Evolutionary conservation across 2,113 vertebrate species (phyloP).

Genomic region (Puffinus mauretanicus): DNA sequence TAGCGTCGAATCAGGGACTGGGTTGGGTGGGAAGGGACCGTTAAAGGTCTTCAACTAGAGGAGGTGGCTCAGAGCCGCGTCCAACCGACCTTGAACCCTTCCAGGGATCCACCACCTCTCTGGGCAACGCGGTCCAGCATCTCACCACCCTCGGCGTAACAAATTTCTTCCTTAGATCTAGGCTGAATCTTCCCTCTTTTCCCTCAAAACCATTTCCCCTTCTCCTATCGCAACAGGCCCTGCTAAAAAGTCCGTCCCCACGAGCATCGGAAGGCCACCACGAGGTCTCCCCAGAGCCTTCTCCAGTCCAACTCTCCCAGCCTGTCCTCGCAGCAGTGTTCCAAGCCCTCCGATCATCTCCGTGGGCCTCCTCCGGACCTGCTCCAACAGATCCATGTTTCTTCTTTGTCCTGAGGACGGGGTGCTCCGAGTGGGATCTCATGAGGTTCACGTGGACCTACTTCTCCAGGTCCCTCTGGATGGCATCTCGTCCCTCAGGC

Average conservation of each 20-base stretch:
- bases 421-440: no score
- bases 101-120: background rate
- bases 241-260: background rate
- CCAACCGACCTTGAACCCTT: background rate
- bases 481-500: no score
- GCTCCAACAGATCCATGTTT: no score
- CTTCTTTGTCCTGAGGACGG: no score
- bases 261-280: background rate
- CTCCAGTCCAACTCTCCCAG: background rate
- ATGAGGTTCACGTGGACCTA: no score
- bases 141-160: no score
- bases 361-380: background rate
- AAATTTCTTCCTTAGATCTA: rapidly evolving
- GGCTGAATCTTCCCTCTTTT: background rate
- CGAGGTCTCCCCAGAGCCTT: background rate
- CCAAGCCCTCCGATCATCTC: background rate
- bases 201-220: background rate
- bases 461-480: no score
- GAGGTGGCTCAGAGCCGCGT: background rate
- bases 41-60: background rate
- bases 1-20: no score
- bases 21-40: background rate
- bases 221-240: rapidly evolving
- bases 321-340: background rate
- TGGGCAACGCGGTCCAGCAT: background rate